A percentile compares a stretch with the other conserved stretches of the same genome.
phyloP scores from a whole-genome alignment of 2,797 vertebrate genomes.

The Acanthurus leucopareius region DNA sequence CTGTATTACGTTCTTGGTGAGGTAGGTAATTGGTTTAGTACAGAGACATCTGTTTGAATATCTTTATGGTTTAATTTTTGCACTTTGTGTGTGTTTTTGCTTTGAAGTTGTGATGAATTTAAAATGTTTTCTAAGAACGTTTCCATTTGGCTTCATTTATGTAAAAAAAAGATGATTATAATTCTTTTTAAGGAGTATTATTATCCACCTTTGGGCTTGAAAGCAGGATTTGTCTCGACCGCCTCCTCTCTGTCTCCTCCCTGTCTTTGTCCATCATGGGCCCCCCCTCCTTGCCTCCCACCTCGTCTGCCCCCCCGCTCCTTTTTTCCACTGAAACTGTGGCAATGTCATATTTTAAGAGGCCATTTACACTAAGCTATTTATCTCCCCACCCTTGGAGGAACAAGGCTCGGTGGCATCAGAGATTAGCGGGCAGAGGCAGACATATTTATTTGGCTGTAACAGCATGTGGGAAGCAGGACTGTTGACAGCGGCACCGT shows the following conservation, averaged over 20 bases:
- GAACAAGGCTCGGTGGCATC: slow-evolving; percentile 52
- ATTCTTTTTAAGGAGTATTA: no score
- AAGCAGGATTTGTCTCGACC: not conserved
- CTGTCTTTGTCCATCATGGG: slow-evolving; percentile 21
- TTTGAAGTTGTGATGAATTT: not conserved
- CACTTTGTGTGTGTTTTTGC: no score
- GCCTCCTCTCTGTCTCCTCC: not conserved
- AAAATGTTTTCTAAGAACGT: not conserved
- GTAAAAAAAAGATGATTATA: not conserved
- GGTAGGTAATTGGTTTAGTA: no score
- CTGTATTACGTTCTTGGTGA: no score
- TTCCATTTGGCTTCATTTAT: not conserved
- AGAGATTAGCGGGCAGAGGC: slow-evolving; percentile 60
- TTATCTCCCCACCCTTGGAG: slow-evolving; percentile 61
- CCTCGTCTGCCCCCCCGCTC: not conserved
- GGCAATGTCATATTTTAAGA: slow-evolving; percentile 79
- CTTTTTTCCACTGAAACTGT: slow-evolving; percentile 26
- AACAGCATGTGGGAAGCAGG: slow-evolving; percentile 48
- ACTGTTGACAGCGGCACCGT: slow-evolving; percentile 14
- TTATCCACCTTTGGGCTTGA: not conserved
- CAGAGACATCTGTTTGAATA: no score
- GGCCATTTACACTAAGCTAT: slow-evolving; percentile 68
- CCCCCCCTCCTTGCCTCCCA: slow-evolving; percentile 2
- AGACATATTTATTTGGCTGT: slow-evolving; percentile 67
- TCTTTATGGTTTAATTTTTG: no score